These are phyloP conservation scores for Synanthedon myopaeformis DNA, from an alignment of 2,888 invertebrate species.

Conservation along the genomic window DNA sequence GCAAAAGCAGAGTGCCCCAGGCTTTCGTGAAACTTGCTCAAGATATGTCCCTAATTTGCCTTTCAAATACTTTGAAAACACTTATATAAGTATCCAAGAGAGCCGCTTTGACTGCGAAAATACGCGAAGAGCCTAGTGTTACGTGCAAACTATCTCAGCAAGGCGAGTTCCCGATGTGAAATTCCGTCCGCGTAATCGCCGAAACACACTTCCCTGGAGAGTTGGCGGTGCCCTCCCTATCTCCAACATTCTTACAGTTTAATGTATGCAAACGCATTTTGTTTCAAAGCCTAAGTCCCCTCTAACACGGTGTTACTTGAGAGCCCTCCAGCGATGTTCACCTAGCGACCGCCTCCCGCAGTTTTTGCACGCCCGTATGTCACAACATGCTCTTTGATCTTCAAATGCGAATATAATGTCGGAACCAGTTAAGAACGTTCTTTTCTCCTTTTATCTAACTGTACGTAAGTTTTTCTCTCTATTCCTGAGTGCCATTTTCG, in stretches of 20 bases:
- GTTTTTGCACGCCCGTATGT: slow-evolving; percentile 51
- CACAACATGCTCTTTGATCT: slow-evolving; percentile 67
- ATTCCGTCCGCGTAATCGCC: slow-evolving; percentile 68
- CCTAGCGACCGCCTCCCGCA: slow-evolving; percentile 34
- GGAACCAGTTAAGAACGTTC: slow-evolving; percentile 53
- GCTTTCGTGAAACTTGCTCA: slow-evolving; percentile 33
- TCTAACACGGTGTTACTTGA: slow-evolving; percentile 55
- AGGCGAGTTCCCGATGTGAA: slow-evolving; percentile 48
- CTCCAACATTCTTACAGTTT: slow-evolving; percentile 68
- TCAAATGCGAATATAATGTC: slow-evolving; percentile 67
- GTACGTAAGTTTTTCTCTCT: slow-evolving; percentile 30
- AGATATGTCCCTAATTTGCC: slow-evolving; percentile 62
- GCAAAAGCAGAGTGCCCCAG: slow-evolving; percentile 12
- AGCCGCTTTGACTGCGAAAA: slow-evolving; percentile 56
- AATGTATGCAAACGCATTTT: slow-evolving; percentile 72
- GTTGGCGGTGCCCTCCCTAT: slow-evolving; percentile 54
- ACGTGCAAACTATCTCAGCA: slow-evolving; percentile 61
- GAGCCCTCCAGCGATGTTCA: slow-evolving; percentile 52
- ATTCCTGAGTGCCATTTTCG: slow-evolving; percentile 3
- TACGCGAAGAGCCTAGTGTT: slow-evolving; percentile 57
- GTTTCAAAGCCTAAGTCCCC: slow-evolving; percentile 67
- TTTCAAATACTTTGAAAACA: slow-evolving; percentile 64
- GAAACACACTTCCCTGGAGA: slow-evolving; percentile 58
- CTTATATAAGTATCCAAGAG: slow-evolving; percentile 44
- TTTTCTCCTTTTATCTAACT: slow-evolving; percentile 44